Conservation (phyloP, 2,797 vertebrate genomes). For the Sebastolobus altivelis region DNA sequence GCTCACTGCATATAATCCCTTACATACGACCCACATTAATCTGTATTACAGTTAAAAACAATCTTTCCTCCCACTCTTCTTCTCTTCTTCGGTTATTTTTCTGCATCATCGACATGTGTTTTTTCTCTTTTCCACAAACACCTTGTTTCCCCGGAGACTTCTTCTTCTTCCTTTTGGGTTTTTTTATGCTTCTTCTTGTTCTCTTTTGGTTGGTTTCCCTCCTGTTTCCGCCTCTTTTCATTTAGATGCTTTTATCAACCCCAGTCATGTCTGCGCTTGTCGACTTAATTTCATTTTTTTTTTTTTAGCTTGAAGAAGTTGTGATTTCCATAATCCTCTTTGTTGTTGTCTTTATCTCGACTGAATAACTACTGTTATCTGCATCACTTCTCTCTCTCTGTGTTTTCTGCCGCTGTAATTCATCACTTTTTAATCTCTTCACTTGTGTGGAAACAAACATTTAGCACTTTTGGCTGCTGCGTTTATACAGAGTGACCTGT, state of each 20-base stretch:
- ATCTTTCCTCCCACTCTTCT: not conserved
- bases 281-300: not conserved
- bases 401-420: not conserved
- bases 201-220: not conserved
- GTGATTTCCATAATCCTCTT: constrained; percentile 35
- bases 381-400: not conserved
- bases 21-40: not conserved
- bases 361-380: constrained; percentile 8
- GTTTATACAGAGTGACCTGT: not conserved
- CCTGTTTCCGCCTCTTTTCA: not conserved
- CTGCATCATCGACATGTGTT: not conserved
- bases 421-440: constrained; percentile 17
- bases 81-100: not conserved
- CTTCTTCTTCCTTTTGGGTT: not conserved
- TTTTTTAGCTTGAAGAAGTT: not conserved
- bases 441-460: constrained; percentile 12
- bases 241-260: not conserved
- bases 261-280: constrained; percentile 11
- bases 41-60: not conserved
- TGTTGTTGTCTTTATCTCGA: constrained; percentile 22
- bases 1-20: too few relatives aligned
- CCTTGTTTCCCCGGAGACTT: not conserved
- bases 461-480: not conserved
- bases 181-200: not conserved
- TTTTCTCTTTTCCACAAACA: not conserved